Evolutionary conservation across 2,797 vertebrate genomes (phyloP).

Genomic region (Phrynocephalus vlangalii): DNA sequence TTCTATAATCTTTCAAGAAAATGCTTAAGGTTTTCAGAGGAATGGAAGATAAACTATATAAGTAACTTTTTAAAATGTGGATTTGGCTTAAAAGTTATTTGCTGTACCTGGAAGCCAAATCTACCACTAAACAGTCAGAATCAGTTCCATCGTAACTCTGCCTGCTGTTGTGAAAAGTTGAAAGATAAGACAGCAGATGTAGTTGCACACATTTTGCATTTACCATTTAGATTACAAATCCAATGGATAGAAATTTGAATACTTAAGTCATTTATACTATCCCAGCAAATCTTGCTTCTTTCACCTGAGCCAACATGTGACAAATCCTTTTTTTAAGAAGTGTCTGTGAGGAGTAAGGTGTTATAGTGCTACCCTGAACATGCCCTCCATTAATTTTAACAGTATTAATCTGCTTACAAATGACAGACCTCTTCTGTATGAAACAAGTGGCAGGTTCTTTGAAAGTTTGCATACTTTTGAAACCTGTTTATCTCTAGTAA

Average conservation of each 20-base stretch:
- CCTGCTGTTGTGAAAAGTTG: not conserved
- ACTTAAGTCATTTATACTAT: slow-evolving; percentile 1
- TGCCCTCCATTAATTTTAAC: slow-evolving; percentile 61
- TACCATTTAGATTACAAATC: not conserved
- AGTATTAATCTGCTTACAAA: slow-evolving; percentile 56
- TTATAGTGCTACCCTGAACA: slow-evolving; percentile 51
- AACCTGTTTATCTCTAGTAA: slow-evolving; percentile 4
- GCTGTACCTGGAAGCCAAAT: not conserved
- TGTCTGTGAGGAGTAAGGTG: slow-evolving; percentile 16
- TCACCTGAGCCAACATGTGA: slow-evolving; percentile 38
- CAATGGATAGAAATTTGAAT: not conserved
- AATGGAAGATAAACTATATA: not conserved
- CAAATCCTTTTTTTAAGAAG: slow-evolving; percentile 41
- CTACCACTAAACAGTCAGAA: not conserved
- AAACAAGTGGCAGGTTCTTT: slow-evolving; percentile 25
- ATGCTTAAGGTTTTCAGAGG: not conserved
- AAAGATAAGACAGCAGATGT: slow-evolving; percentile 10
- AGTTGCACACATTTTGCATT: not conserved
- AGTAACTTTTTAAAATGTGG: slow-evolving; percentile 1
- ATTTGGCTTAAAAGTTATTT: slow-evolving; percentile 24
- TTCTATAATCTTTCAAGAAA: slow-evolving; percentile 9
- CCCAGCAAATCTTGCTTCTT: slow-evolving; percentile 22
- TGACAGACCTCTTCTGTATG: slow-evolving; percentile 38
- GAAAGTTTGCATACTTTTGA: not conserved
- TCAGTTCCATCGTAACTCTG: not conserved